Evolutionary conservation across 2,797 vertebrate genomes (phyloP).

Genomic region (Ciconia nigra): DNA sequence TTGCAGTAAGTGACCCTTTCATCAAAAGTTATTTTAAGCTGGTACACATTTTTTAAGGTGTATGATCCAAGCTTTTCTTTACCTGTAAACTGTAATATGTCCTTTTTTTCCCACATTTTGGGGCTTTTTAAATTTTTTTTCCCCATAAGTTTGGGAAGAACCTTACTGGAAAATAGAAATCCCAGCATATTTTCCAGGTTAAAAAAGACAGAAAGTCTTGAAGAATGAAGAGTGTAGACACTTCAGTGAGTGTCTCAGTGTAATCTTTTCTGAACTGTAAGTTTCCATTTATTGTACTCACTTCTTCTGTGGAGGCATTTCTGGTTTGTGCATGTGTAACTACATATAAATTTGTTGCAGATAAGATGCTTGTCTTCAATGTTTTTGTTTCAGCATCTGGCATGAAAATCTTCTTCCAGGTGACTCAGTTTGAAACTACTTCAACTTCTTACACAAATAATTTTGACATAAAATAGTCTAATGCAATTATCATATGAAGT

Average conservation of each 20-base stretch:
- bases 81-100: neutral
- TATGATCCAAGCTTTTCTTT: conserved; percentile 7
- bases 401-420: neutral
- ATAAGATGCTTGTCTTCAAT: neutral
- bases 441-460: neutral
- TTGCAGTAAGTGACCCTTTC: conserved; percentile 74
- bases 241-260: neutral
- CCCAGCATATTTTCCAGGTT: conserved; percentile 10
- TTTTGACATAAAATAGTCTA: neutral
- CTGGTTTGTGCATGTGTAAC: neutral
- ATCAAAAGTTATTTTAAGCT: conserved; percentile 64
- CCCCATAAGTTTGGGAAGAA: neutral
- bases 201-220: neutral
- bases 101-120: neutral
- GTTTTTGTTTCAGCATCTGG: neutral
- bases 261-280: conserved; percentile 10
- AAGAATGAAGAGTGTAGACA: neutral
- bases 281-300: neutral
- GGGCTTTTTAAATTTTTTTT: neutral
- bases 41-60: conserved; percentile 11
- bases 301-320: neutral
- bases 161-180: conserved; percentile 21
- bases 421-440: neutral
- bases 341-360: neutral
- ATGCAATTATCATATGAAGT: neutral